phyloP scores from a whole-genome alignment of 2,888 invertebrate species.

The Poecilobothrus nobilitatus region DNA sequence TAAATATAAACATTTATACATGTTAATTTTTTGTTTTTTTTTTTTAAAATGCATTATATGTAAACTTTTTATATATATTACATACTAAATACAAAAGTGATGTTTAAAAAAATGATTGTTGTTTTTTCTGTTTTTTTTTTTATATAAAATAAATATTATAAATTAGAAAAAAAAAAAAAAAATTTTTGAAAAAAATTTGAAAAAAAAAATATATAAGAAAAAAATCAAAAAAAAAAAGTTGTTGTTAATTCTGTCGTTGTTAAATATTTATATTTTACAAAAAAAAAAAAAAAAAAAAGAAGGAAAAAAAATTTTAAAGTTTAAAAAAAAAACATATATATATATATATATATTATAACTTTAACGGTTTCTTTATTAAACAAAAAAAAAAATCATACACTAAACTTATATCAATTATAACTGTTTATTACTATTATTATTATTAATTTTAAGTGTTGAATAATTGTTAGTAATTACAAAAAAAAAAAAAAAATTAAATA shows the following conservation, averaged over 20 bases:
- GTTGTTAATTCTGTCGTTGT: constrained; percentile 1
- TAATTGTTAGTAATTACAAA: background rate
- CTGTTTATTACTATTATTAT: background rate
- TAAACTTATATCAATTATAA: background rate
- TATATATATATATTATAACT: too few relatives aligned
- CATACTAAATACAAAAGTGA: background rate
- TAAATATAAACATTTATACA: too few relatives aligned
- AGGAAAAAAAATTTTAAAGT: too few relatives aligned
- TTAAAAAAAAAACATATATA: background rate
- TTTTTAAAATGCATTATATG: background rate
- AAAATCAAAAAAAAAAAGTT: background rate
- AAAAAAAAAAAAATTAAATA: background rate
- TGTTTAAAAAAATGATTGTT: background rate
- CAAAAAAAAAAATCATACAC: background rate
- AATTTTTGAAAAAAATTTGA: too few relatives aligned
- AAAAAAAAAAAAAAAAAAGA: background rate
- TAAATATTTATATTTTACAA: constrained; percentile 2
- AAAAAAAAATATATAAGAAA: too few relatives aligned
- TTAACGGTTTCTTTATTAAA: constrained; percentile 4
- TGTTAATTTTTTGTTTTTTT: too few relatives aligned
- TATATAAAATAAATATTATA: background rate
- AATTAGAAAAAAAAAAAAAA: too few relatives aligned
- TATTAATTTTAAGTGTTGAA: constrained; percentile 4
- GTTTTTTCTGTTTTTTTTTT: background rate
- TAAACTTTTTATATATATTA: background rate